Base-by-base conservation (phyloP, 2,888 invertebrate genomes). In the Ceriagrion tenellum region DNA sequence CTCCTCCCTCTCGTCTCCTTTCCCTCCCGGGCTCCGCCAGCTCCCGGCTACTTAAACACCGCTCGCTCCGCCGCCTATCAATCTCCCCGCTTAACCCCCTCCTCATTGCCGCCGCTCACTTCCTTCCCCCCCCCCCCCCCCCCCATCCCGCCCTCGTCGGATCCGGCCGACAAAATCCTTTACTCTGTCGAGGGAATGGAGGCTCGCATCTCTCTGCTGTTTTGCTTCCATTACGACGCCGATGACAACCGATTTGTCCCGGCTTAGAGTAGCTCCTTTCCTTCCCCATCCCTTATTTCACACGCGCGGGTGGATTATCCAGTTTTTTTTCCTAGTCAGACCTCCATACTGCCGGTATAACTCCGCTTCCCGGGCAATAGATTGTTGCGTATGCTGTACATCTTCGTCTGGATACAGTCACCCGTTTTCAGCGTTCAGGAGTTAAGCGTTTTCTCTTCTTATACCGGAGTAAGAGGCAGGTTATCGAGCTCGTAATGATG, bases 221-320 rank as follows among this genome's bases (percentile, higher is more conserved):
- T 81, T 81, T 81, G 81, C 81, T 81, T 81, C 30, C 81, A 81
- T 81, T 81, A 81, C 81, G 81, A n/a, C 35, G 35, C 35, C 81
- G 81, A 35, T 81, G 81, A 81, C 81, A 81, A 81, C 81, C 81
- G 81, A 81, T 81, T 81, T 81, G 81, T 81, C 81, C 81, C 81
- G 81, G 30, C 81, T 30, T 35, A 35, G 35, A 81, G 35, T 0
- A 16, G 30, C 35, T 35, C 81, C 18, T n/a, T 26, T 12, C 81
- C 81, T n/a, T 23, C 81, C 35, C 35, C 81, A 35, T 35, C 35
- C 35, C 35, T 81, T n/a, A 26, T 23, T 35, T 35, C 81, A 35
- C 81, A 18, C 81, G 81, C 30, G 12, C 30, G 81, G 81, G 16
- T 81, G 81, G 81, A 81, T 81, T 81, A 81, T 81, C 35, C 81